A percentile compares a stretch with the other conserved stretches of the same genome.
Evolutionary conservation across 2,797 vertebrate species (phyloP).

Genomic region (Coendou prehensilis): DNA sequence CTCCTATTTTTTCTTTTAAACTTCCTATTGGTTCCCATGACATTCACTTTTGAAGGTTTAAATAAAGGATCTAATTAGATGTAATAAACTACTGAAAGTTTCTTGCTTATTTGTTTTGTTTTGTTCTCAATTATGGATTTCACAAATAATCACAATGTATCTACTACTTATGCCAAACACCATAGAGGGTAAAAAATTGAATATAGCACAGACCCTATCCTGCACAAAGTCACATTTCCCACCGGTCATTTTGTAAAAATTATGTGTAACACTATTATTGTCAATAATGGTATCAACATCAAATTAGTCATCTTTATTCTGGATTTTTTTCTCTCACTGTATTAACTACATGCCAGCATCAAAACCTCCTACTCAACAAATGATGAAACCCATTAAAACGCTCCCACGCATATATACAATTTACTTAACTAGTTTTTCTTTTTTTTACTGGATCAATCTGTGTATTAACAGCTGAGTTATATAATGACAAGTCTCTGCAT

Average conservation of each 20-base stretch:
- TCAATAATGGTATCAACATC: neutral
- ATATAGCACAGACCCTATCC: neutral
- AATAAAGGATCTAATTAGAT: conserved; percentile 61
- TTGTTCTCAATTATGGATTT: conserved; percentile 59
- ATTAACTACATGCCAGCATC: neutral
- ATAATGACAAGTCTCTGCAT: neutral
- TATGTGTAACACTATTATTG: conserved; percentile 34
- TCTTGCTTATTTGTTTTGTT: conserved; percentile 45
- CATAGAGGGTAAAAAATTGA: neutral
- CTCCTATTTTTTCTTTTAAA: conserved; percentile 27
- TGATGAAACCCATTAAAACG: conserved; percentile 14
- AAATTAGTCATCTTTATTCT: conserved; percentile 25
- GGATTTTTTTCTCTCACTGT: neutral
- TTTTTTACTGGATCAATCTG: conserved; percentile 13
- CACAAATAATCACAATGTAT: conserved; percentile 45
- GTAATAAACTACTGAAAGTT: conserved; percentile 22
- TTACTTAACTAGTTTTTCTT: conserved; percentile 20
- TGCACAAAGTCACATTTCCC: neutral
- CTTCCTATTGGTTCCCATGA: conserved; percentile 24
- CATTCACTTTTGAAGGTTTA: conserved; percentile 44
- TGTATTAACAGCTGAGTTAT: conserved; percentile 13
- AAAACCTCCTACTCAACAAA: neutral
- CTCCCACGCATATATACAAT: neutral
- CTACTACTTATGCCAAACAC: conserved; percentile 11
- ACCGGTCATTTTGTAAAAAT: conserved; percentile 42